A percentile compares a stretch with the other conserved stretches of the same genome.
These are phyloP conservation scores for Dastarcus helophoroides DNA, from an alignment of 2,888 invertebrate genomes.

Conservation along the genomic window DNA sequence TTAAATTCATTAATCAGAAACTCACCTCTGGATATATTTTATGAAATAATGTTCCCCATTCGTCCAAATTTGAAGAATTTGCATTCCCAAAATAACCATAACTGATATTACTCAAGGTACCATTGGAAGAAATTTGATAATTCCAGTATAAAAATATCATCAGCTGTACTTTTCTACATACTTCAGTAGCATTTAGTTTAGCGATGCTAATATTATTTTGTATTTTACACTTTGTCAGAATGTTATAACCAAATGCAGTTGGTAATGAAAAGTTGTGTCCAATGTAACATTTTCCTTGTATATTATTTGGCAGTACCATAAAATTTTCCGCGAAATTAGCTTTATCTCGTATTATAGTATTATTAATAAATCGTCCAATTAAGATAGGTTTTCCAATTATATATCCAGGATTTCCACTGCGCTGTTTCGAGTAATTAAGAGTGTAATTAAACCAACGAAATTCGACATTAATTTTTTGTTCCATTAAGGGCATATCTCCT, in stretches of 20 bases:
- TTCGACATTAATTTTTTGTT: slow-evolving; percentile 27
- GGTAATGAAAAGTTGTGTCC: slow-evolving; percentile 31
- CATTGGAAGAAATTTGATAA: slow-evolving; percentile 14
- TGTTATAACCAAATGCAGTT: slow-evolving; percentile 41
- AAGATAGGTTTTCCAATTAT: slow-evolving; percentile 51
- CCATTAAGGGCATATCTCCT: slow-evolving; percentile 10
- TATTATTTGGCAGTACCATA: slow-evolving; percentile 34
- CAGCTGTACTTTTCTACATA: slow-evolving; percentile 29
- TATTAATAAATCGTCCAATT: slow-evolving; percentile 32
- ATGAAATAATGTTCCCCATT: slow-evolving; percentile 42
- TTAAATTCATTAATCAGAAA: no score
- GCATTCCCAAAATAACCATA: slow-evolving; percentile 28
- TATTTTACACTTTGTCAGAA: slow-evolving; percentile 38
- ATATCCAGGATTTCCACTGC: slow-evolving; percentile 74
- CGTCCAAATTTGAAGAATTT: slow-evolving; percentile 29
- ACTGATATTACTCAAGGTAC: slow-evolving; percentile 14
- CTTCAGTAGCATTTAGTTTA: slow-evolving; percentile 19
- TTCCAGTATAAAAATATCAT: slow-evolving; percentile 26
- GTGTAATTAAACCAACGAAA: slow-evolving; percentile 29
- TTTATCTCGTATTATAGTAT: slow-evolving; percentile 19
- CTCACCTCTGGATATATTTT: slow-evolving; percentile 26
- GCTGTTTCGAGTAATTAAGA: slow-evolving; percentile 22
- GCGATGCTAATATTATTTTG: slow-evolving; percentile 15
- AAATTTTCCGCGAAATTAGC: slow-evolving; percentile 25
- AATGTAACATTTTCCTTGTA: slow-evolving; percentile 37